Conservation (phyloP, 2,888 invertebrate species). For the Omphaloscelis lunosa region DNA sequence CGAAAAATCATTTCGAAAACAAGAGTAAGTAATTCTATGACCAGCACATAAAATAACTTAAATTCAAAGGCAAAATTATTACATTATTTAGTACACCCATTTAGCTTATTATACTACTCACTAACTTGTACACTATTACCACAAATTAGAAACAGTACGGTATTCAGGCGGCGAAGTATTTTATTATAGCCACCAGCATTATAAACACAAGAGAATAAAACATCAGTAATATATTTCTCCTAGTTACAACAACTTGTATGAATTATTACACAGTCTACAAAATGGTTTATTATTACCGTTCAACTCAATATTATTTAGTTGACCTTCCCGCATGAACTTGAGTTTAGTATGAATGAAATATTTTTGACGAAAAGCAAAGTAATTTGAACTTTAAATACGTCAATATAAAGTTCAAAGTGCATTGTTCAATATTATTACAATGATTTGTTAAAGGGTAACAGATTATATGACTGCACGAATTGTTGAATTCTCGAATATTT, state of each 20-base stretch:
- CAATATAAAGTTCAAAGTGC: not conserved
- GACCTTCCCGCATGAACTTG: conserved; percentile 75
- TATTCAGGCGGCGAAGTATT: conserved; percentile 27
- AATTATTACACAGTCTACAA: conserved; percentile 51
- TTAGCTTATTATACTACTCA: conserved; percentile 5
- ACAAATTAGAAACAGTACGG: conserved; percentile 34
- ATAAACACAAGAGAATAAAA: conserved; percentile 8
- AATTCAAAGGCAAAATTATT: not conserved
- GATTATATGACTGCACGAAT: conserved; percentile 36
- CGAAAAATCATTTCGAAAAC: not conserved
- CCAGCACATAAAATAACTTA: not conserved
- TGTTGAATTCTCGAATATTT: conserved; percentile 23
- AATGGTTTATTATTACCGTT: conserved; percentile 58
- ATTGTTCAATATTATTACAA: not conserved
- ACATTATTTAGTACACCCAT: not conserved
- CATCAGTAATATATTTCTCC: conserved; percentile 37
- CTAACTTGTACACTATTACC: conserved; percentile 20
- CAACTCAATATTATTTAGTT: conserved; percentile 59
- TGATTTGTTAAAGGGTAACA: conserved; percentile 37
- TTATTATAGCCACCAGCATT: conserved; percentile 39
- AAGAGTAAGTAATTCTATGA: not conserved
- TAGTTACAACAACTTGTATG: conserved; percentile 41
- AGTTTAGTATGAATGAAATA: conserved; percentile 48
- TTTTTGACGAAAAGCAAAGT: not conserved
- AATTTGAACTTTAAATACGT: not conserved